These are phyloP conservation scores for Cremastobaeus sp. DNA, from an alignment of 2,888 invertebrate species.

Conservation along the genomic window DNA sequence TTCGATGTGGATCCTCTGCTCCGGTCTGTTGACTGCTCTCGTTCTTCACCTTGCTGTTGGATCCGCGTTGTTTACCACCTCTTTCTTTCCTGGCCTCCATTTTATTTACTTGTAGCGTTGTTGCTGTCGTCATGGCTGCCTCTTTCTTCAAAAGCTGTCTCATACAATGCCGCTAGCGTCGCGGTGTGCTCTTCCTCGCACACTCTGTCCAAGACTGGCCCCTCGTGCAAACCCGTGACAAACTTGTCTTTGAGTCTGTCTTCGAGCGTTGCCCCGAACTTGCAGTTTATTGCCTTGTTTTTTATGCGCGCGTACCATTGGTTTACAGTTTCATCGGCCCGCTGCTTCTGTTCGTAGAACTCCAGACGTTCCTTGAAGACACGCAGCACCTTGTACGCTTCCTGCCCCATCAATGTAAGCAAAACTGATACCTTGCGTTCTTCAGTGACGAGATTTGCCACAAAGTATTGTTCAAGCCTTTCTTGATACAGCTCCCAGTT, in stretches of 20 bases:
- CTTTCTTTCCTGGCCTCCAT: not conserved
- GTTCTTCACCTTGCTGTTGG: not conserved
- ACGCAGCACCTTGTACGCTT: conserved; percentile 51
- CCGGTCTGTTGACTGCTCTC: not conserved
- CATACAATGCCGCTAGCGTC: conserved; percentile 22
- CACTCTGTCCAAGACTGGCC: conserved; percentile 48
- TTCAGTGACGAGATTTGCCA: conserved; percentile 51
- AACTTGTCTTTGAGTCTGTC: conserved; percentile 65
- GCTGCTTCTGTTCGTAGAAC: conserved; percentile 63
- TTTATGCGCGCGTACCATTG: conserved; percentile 67
- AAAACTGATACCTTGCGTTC: conserved; percentile 47
- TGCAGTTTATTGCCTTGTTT: conserved; percentile 61
- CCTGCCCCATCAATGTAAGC: conserved; percentile 46
- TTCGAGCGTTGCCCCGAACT: conserved; percentile 54
- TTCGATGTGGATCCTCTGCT: not conserved
- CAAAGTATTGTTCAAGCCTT: conserved; percentile 50
- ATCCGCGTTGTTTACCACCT: not conserved
- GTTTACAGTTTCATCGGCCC: conserved; percentile 50
- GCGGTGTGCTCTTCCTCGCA: conserved; percentile 48
- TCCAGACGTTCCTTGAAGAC: conserved; percentile 54
- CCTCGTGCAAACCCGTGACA: conserved; percentile 48
- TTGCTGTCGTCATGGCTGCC: conserved; percentile 27
- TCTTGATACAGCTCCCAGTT: conserved; percentile 56
- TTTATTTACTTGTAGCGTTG: conserved; percentile 6
- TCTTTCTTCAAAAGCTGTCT: conserved; percentile 30